Base-by-base conservation (phyloP, 2,888 invertebrate species). In the Drosophila lacicola region DNA sequence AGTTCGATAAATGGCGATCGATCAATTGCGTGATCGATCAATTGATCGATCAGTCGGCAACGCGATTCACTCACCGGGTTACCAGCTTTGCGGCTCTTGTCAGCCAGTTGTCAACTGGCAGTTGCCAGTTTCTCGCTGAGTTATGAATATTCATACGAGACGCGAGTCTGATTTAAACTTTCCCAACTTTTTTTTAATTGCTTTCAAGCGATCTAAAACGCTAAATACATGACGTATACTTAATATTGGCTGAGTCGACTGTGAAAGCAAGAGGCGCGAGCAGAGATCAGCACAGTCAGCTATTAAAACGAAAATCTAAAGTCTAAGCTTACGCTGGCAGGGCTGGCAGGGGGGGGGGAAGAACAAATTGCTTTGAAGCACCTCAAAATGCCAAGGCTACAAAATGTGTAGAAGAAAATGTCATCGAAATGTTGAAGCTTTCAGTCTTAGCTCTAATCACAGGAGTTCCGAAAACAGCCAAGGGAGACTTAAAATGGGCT, bases 71-170 rank as follows among this genome's bases (percentile, higher is more conserved):
- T 58, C 75, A 74, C 41, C 51, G 45, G 34, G 37, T 55, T 60
- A 55, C 8, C 57, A 47, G 76, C 47, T 33, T 60, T 45, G 53
- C 47, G 45, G 41, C 57, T 63, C 67, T 61, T 75, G 75, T 78
- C 78, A 73, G 60, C 60, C 78, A 78, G 78, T 72, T 72, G 74
- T 78, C 78, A 66, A 57, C 45, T 37, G 71, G 33, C 58, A 25
- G 29, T 60, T 44, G 49, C 21, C 34, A 50, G 42, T 65, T 66
- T 41, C 17, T 42, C 66, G 45, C 21, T 9, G 21, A 25, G 14
- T 11, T 36, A 14, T 74, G 66, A 71, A 74, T 74, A 74, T 77
- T 74, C 71, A 77, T 71, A 56, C 57, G n/a, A 47, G 51, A 19
- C 57, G 50, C 75, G 57, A 46, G 39, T 57, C 46, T 34, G 56